phyloP scores from a whole-genome alignment of 37 sponge, comb jelly and placozoan species.

The Beroe ovata region DNA sequence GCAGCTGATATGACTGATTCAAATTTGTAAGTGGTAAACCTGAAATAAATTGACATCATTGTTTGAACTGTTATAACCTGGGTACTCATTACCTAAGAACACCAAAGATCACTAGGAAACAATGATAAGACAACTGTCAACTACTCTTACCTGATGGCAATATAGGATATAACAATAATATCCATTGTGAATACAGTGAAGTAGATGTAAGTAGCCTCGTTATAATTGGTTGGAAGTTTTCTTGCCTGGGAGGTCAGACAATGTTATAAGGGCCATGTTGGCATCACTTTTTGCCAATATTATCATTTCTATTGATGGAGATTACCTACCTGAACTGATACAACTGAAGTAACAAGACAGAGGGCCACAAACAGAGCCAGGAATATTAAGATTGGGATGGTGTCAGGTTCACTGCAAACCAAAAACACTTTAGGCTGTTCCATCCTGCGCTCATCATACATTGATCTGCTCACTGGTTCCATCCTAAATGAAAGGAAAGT shows the following conservation, averaged over 20 bases:
- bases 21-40: neutral
- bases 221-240: constrained; percentile 58
- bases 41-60: too few species aligned
- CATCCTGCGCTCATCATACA: neutral
- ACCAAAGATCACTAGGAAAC: too few species aligned
- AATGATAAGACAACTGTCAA: too few species aligned
- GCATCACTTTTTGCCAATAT: too few species aligned
- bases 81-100: too few species aligned
- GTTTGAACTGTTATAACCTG: too few species aligned
- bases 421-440: constrained; percentile 20
- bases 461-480: neutral
- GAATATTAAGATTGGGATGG: neutral
- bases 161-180: neutral
- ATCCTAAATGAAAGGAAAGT: neutral
- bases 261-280: too few species aligned
- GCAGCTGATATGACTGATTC: neutral
- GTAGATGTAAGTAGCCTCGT: constrained; percentile 57
- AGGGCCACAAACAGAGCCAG: neutral
- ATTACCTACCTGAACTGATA: constrained; percentile 40
- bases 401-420: neutral
- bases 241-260: constrained; percentile 8
- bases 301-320: too few species aligned
- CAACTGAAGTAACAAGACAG: constrained; percentile 6
- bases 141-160: constrained; percentile 5
- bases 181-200: constrained; percentile 64